Percentiles rank a stretch among this genome's conserved stretches.
Conservation (phyloP, 2,797 vertebrate species). For the Peromyscus aztecus region DNA sequence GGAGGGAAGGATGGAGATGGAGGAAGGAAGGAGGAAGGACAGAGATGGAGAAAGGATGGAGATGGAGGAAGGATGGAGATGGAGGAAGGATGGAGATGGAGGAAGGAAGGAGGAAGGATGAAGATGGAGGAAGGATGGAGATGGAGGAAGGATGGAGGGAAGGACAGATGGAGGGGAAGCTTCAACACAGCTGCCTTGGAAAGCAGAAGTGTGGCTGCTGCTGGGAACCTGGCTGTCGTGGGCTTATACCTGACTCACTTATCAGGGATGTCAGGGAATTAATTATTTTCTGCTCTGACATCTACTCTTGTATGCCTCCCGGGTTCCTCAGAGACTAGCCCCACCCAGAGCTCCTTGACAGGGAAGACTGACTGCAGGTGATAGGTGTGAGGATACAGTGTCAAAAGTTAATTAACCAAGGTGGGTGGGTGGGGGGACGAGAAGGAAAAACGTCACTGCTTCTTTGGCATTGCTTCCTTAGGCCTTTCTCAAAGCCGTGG, state of each 20-base stretch:
- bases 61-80: no score
- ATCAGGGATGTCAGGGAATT: background rate
- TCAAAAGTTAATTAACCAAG: background rate
- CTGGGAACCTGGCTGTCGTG: background rate
- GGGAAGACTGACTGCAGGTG: background rate
- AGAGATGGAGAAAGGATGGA: no score
- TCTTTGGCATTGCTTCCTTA: background rate
- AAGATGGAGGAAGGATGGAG: no score
- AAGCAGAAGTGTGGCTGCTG: rapidly evolving
- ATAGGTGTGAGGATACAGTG: rapidly evolving
- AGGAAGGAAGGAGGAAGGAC: no score
- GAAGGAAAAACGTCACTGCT: no score
- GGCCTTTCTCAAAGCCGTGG: background rate
- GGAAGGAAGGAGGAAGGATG: no score
- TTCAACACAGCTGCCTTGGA: rapidly evolving
- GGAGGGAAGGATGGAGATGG: background rate
- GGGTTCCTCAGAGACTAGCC: background rate
- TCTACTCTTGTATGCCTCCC: background rate
- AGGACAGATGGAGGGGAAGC: no score
- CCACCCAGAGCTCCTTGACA: background rate
- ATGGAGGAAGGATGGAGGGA: background rate
- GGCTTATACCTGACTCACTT: constrained; percentile 8
- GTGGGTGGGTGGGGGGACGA: rapidly evolving
- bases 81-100: no score
- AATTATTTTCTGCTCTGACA: constrained; percentile 6